A percentile compares a stretch with the other conserved stretches of the same genome.
These are phyloP conservation scores for Hartigia nigra DNA, from an alignment of 2,888 invertebrate species.

Conservation along the genomic window DNA sequence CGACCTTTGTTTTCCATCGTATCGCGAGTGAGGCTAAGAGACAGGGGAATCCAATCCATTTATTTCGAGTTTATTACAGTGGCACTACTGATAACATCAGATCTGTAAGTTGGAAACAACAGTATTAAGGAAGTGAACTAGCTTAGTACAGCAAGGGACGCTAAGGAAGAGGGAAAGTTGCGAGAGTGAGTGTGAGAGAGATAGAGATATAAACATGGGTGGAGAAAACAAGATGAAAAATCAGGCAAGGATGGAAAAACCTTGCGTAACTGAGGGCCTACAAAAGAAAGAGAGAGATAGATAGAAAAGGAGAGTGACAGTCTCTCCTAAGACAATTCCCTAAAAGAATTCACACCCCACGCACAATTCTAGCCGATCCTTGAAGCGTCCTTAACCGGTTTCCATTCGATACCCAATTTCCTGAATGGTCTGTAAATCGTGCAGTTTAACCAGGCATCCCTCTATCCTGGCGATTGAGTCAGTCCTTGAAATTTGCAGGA, in stretches of 20 bases:
- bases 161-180: background rate
- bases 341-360: conserved; percentile 21
- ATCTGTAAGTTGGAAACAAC: conserved; percentile 17
- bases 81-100: conserved; percentile 11
- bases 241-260: too few species aligned
- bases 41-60: too few species aligned
- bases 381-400: conserved; percentile 16
- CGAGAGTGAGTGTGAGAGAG: conserved; percentile 1
- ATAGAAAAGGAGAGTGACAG: background rate
- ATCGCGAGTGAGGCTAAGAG: too few species aligned
- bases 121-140: conserved; percentile 22
- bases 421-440: conserved; percentile 24
- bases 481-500: background rate
- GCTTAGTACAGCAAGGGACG: background rate
- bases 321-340: conserved; percentile 19
- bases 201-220: too few species aligned
- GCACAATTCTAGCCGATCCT: conserved; percentile 15
- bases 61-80: background rate
- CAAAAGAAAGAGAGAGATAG: background rate
- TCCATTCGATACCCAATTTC: conserved; percentile 24
- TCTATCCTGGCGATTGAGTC: background rate
- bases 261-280: background rate
- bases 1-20: too few species aligned
- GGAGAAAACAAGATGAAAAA: too few species aligned
- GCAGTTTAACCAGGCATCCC: conserved; percentile 20